Conservation (phyloP, 2,888 invertebrate genomes). For the Ceramica pisi region DNA sequence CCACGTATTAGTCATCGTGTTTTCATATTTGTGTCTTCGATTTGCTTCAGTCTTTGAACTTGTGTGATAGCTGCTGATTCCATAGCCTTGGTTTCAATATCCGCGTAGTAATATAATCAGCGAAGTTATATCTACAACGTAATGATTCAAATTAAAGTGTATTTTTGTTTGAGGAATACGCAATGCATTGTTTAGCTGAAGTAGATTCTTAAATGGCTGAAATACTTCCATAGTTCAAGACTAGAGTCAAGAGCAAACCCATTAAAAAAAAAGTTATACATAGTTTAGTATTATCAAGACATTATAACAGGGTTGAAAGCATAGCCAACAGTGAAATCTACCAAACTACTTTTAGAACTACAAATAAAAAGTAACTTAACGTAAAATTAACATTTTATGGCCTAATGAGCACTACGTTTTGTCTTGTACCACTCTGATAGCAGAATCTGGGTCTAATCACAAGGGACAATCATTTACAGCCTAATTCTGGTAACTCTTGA, state of each 20-base stretch:
- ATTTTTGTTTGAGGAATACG: background rate
- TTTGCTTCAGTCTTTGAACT: background rate
- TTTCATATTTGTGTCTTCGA: background rate
- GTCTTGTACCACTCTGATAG: background rate
- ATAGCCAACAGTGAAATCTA: too few relatives aligned
- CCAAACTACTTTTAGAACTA: too few relatives aligned
- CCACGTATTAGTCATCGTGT: background rate
- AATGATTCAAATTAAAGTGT: background rate
- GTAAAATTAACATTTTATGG: background rate
- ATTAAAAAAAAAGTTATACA: too few relatives aligned
- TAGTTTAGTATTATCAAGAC: too few relatives aligned
- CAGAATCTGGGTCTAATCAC: conserved; percentile 10
- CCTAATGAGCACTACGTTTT: background rate
- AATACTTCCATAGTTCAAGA: too few relatives aligned
- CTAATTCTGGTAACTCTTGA: conserved; percentile 21
- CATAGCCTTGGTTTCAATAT: background rate
- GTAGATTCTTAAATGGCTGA: background rate
- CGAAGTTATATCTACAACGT: background rate
- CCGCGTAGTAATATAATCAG: background rate
- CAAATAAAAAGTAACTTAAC: too few relatives aligned
- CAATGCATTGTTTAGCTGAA: background rate
- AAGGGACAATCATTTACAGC: conserved; percentile 7
- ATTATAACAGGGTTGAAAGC: too few relatives aligned
- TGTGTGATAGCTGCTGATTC: background rate
- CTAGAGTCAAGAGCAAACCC: too few relatives aligned